A percentile compares a stretch with the other conserved stretches of the same genome.
Conservation (phyloP, 2,797 vertebrate species). For the Protosalanx chinensis region DNA sequence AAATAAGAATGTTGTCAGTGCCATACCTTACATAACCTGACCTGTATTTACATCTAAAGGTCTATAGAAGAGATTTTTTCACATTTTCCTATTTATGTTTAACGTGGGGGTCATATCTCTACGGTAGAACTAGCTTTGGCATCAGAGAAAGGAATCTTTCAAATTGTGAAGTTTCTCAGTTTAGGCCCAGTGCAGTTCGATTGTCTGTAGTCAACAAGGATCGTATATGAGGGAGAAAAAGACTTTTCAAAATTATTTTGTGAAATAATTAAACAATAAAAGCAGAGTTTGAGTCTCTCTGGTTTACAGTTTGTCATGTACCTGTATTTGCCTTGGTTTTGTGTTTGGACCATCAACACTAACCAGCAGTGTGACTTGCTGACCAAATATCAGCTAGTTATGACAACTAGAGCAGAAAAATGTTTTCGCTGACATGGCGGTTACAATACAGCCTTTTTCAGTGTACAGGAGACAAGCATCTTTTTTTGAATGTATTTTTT, state of each 20-base stretch:
- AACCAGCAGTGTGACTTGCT: neutral
- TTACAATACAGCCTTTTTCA: neutral
- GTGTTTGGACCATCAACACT: conserved; percentile 10
- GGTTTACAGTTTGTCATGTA: neutral
- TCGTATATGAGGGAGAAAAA: no score
- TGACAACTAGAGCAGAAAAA: neutral
- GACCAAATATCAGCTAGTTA: neutral
- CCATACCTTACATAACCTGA: conserved; percentile 31
- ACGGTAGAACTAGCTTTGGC: neutral
- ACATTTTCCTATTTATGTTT: neutral
- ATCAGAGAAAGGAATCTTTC: neutral
- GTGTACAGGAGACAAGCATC: neutral
- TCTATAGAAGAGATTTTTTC: conserved; percentile 32
- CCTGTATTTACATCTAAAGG: conserved; percentile 5
- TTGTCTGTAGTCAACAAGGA: no score
- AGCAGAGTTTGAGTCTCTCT: neutral
- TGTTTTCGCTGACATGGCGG: neutral
- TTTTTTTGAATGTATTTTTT: neutral
- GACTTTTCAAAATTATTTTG: no score
- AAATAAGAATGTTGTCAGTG: conserved; percentile 8
- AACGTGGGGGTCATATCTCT: neutral
- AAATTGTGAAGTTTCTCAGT: neutral
- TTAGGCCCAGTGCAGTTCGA: neutral
- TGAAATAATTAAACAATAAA: neutral
- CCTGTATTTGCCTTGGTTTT: neutral